A percentile compares a stretch with the other conserved stretches of the same genome.
These are phyloP conservation scores for Eustalomyia histrio DNA, from an alignment of 2,888 invertebrate species.

Conservation along the genomic window DNA sequence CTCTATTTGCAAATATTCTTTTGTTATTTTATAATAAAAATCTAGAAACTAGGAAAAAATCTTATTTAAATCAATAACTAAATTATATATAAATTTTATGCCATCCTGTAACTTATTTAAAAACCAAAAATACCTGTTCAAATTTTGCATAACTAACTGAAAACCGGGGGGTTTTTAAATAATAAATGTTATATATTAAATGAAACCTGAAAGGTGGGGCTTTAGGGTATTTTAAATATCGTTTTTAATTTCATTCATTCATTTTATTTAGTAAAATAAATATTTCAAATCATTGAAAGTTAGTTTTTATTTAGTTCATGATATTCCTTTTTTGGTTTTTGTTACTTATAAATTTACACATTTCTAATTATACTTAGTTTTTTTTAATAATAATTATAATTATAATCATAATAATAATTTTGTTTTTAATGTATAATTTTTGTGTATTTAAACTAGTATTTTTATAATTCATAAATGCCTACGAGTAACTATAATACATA, in stretches of 20 bases:
- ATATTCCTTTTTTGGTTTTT: conserved; percentile 67
- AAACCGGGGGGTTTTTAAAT: conserved; percentile 65
- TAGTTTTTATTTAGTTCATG: conserved; percentile 74
- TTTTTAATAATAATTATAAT: conserved; percentile 52
- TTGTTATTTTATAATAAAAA: conserved; percentile 18
- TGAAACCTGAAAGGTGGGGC: conserved; percentile 54
- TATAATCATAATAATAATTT: conserved; percentile 55
- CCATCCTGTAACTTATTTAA: conserved; percentile 73
- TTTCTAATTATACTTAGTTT: conserved; percentile 61
- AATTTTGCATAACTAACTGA: conserved; percentile 69
- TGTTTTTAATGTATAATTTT: conserved; percentile 39
- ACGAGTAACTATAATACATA: conserved; percentile 68
- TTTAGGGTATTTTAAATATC: conserved; percentile 23
- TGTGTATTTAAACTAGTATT: conserved; percentile 58
- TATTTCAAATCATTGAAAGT: conserved; percentile 10
- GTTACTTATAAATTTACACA: conserved; percentile 62
- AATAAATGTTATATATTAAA: conserved; percentile 38
- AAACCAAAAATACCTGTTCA: conserved; percentile 69
- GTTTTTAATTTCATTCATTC: conserved; percentile 6
- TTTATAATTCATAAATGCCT: conserved; percentile 70
- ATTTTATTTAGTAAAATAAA: conserved; percentile 4
- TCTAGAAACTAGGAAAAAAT: conserved; percentile 28
- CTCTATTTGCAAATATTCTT: conserved; percentile 1
- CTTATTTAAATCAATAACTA: conserved; percentile 8
- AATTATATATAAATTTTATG: conserved; percentile 53